Base-by-base conservation (phyloP, 1,140 invertebrate genomes). In the Gerris buenoi region DNA sequence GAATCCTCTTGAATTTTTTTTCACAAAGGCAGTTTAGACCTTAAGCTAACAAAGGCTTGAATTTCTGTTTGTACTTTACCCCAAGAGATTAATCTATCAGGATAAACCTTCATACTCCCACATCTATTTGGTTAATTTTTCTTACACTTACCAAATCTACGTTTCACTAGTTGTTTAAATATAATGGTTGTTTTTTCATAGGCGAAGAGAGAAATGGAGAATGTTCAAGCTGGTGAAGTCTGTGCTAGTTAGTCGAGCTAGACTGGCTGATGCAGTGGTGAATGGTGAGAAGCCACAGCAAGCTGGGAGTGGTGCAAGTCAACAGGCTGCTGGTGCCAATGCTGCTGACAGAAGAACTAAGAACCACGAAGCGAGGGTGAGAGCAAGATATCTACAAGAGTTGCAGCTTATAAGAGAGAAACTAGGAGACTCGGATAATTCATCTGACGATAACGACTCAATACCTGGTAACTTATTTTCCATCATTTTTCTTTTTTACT, bases 171-270 rank as follows among this genome's bases (percentile, higher is more conserved):
- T 56, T 56, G 46, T 56, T 56, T 56, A 13, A n/a, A n/a, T 13
- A 56, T 13, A 56, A 13, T 56, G n/a, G n/a, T n/a, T n/a, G n/a
- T n/a, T n/a, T n/a, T n/a, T n/a, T 67, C 62, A 14, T 46, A 78
- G 77, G 69, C 74, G 77, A 71, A 74, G 77, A 70, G 79, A 82
- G 69, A 79, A 79, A 68, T 72, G 77, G 25, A 79, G 81, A 71
- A 79, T 78, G 64, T 79, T 77, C 65, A 76, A 78, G 64, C 68
- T 82, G 5, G 67, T 83, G 59, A 78, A 79, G 68, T 77, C 81
- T 60, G 75, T 91, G 15, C 73, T 90, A 14, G 79, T 88, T 26
- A 87, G 87, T 1, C 79, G 88, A 68, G 83, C 87, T 71, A 83
- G 82, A 73, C 76, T 89, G 56, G 69, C 88, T 26, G 80, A 81